Evolutionary conservation across 2,797 vertebrate species (phyloP).

Genomic region (Rhyacichthys aspro): DNA sequence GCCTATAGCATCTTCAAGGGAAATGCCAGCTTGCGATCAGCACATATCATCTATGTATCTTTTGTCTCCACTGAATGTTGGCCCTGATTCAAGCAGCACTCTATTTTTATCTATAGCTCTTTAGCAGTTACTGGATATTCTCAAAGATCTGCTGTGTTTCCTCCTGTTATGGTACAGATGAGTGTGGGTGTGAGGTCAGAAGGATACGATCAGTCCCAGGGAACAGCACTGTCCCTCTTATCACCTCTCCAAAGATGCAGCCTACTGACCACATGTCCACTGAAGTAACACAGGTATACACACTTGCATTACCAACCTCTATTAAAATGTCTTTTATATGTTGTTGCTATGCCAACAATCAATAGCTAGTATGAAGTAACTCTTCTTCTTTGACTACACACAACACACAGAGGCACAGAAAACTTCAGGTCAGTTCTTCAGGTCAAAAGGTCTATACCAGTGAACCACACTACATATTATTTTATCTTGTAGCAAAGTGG

Average conservation of each 20-base stretch:
- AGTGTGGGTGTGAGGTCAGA: slow-evolving; percentile 63
- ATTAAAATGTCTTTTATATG: neutral
- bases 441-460: too few relatives aligned
- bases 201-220: slow-evolving; percentile 99
- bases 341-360: neutral
- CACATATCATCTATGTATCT: neutral
- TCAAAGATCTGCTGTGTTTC: neutral
- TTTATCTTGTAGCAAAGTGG: too few relatives aligned
- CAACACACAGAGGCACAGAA: neutral
- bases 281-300: slow-evolving; percentile 66
- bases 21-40: neutral
- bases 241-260: slow-evolving; percentile 99
- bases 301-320: slow-evolving; percentile 16
- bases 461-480: too few relatives aligned
- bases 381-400: too few relatives aligned
- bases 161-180: neutral
- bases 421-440: too few relatives aligned
- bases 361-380: too few relatives aligned
- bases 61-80: neutral
- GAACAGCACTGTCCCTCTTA: slow-evolving; percentile 98
- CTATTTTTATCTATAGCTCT: neutral
- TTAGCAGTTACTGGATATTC: too few relatives aligned
- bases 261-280: slow-evolving; percentile 99
- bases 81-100: neutral
- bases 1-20: too few relatives aligned